phyloP scores from a whole-genome alignment of 2,113 vertebrate species.

The Calonectris borealis region DNA sequence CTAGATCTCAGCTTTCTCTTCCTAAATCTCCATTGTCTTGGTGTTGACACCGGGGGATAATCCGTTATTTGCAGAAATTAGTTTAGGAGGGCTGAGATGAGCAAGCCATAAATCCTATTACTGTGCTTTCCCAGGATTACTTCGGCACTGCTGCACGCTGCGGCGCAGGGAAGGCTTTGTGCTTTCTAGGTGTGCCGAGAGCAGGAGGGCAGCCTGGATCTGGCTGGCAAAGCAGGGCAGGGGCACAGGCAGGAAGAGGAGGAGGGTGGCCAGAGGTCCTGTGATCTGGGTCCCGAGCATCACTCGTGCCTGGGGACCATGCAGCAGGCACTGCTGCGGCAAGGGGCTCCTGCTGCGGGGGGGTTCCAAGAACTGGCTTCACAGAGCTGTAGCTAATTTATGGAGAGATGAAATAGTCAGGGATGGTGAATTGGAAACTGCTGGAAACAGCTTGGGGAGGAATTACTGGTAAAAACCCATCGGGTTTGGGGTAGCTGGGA shows the following conservation, averaged over 20 bases:
- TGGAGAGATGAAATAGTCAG: neutral
- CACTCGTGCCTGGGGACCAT: rapidly evolving
- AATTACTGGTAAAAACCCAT: neutral
- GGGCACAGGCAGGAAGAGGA: neutral
- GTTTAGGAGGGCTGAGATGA: slow-evolving; percentile 24
- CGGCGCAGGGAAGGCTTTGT: neutral
- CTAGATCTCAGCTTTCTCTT: neutral
- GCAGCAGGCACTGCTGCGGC: neutral
- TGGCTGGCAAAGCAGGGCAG: neutral
- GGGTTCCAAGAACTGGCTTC: neutral
- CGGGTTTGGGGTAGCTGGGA: neutral
- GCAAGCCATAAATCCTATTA: slow-evolving; percentile 32
- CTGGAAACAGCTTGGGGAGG: neutral
- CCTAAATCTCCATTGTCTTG: neutral
- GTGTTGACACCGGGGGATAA: neutral
- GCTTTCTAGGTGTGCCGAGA: neutral
- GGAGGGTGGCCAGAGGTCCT: neutral
- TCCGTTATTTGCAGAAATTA: neutral
- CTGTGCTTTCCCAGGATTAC: neutral
- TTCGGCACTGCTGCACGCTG: rapidly evolving
- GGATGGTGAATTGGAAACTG: neutral
- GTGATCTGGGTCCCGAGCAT: neutral
- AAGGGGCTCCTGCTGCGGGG: neutral
- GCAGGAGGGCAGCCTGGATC: neutral
- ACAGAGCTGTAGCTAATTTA: neutral